Conservation (phyloP, 2,113 vertebrate genomes). For the Datnioides undecimradiatus region DNA sequence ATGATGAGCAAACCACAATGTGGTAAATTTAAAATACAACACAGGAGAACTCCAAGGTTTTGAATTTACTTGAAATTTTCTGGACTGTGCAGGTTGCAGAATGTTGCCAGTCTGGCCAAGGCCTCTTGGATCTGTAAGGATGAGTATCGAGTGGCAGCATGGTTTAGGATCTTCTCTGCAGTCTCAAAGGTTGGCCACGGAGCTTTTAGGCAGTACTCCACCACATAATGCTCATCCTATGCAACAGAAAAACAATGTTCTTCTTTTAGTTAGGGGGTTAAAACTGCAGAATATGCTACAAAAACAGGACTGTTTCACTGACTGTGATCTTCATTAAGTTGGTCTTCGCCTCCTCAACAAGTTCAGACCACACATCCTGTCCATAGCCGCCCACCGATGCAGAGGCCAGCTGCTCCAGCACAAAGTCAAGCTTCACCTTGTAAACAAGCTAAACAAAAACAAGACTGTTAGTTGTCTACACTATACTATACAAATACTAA, state of each 20-base stretch:
- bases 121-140: constrained; percentile 88
- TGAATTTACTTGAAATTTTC: constrained; percentile 90
- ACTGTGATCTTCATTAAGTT: constrained; percentile 94
- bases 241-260: not conserved
- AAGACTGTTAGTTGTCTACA: not conserved
- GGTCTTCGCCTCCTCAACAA: constrained; percentile 90
- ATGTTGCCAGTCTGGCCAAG: constrained; percentile 92
- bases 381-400: constrained; percentile 80
- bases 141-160: constrained; percentile 81
- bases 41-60: not conserved
- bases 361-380: constrained; percentile 83
- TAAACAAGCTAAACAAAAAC: constrained; percentile 89
- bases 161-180: constrained; percentile 92
- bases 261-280: not conserved
- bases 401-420: constrained; percentile 91
- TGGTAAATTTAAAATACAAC: not conserved
- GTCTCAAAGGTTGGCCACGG: constrained; percentile 94
- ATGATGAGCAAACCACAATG: not conserved
- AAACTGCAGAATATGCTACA: not conserved
- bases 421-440: constrained; percentile 93
- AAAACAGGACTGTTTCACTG: not conserved
- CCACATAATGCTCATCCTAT: constrained; percentile 94
- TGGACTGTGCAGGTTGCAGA: constrained; percentile 89
- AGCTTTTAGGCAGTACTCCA: constrained; percentile 92
- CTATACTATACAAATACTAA: not conserved